Base-by-base conservation (phyloP, 2,113 vertebrate genomes). In the Pao palembangensis region DNA sequence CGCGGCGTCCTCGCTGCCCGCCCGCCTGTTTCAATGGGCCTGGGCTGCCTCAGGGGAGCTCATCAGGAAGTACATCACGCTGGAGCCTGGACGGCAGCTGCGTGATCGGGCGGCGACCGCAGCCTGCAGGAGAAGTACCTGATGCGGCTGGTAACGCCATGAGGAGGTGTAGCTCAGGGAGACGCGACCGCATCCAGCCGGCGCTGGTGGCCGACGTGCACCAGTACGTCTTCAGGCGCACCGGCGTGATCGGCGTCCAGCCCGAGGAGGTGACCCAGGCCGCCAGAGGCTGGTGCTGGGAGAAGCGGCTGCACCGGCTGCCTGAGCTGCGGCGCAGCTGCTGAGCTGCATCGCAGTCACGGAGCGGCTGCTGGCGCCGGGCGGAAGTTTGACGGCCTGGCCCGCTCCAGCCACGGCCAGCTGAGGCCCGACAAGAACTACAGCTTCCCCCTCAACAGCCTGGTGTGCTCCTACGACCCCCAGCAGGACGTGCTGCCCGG, bases 1-100 rank as follows among this genome's bases (percentile, higher is more conserved):
- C n/a, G n/a, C n/a, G n/a, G n/a, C n/a, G n/a, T n/a, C n/a, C n/a
- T n/a, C n/a, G n/a, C n/a, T 99, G 79, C 96, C 96, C 5, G 86
- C 94, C 31, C 93, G 92, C 73, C 90, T 99, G 12, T 92, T 99
- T 96, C 2, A 99, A 99, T n/a, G n/a, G 89, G 96, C 97, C 8
- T 98, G 97, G 96, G 97, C 96, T 20, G 93, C 98, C 51, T 96
- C 96, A 38, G 96, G 98, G 90, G 95, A 98, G 68, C 93, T 98
- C 73, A 97, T 98, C 69, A 88, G 81, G 69, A 95, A 92, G 68
- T 99, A 99, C 67, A 92, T 98, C 68, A 92, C 89, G 72, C 89
- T 98, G 79, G 96, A 98, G 59, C 75, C 90, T n/a, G 0, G 94
- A 96, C 0, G 96, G 95, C 38, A 90, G 95, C 66, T 98, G 95